Conservation (phyloP, 2,113 vertebrate species). For the Hyla sarda region DNA sequence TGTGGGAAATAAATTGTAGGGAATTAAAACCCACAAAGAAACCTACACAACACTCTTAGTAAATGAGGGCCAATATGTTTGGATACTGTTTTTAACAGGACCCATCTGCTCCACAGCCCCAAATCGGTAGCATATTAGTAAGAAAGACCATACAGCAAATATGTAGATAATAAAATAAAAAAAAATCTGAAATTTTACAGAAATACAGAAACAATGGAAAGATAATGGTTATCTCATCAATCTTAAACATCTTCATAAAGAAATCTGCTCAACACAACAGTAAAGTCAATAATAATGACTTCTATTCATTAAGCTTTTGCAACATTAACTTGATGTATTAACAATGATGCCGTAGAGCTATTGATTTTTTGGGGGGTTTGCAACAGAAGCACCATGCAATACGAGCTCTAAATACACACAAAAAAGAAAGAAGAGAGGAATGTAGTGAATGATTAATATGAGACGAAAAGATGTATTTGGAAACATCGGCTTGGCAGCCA, state of each 20-base stretch:
- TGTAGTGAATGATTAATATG: slow-evolving; percentile 63
- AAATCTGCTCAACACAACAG: neutral
- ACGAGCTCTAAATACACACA: slow-evolving; percentile 4
- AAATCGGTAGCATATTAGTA: too few species aligned
- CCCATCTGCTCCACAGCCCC: too few species aligned
- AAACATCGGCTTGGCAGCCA: slow-evolving; percentile 64
- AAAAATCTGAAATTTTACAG: neutral
- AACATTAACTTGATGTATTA: slow-evolving; percentile 29
- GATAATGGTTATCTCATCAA: neutral
- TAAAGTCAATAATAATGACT: slow-evolving; percentile 27
- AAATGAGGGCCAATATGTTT: too few species aligned
- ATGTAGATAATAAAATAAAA: neutral
- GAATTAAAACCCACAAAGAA: too few species aligned
- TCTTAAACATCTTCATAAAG: slow-evolving; percentile 1
- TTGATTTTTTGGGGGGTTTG: neutral
- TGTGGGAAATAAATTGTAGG: too few species aligned
- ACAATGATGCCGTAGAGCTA: slow-evolving; percentile 12
- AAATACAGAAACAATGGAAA: neutral
- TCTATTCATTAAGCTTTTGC: slow-evolving; percentile 18
- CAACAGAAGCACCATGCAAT: slow-evolving; percentile 23
- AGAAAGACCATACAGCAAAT: neutral
- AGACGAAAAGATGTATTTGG: slow-evolving; percentile 65
- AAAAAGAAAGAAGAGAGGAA: slow-evolving; percentile 48
- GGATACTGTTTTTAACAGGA: too few species aligned
- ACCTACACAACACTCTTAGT: too few species aligned